These are phyloP conservation scores for Gymnothorax reevesii DNA, from an alignment of 2,797 vertebrate genomes.

Conservation along the genomic window DNA sequence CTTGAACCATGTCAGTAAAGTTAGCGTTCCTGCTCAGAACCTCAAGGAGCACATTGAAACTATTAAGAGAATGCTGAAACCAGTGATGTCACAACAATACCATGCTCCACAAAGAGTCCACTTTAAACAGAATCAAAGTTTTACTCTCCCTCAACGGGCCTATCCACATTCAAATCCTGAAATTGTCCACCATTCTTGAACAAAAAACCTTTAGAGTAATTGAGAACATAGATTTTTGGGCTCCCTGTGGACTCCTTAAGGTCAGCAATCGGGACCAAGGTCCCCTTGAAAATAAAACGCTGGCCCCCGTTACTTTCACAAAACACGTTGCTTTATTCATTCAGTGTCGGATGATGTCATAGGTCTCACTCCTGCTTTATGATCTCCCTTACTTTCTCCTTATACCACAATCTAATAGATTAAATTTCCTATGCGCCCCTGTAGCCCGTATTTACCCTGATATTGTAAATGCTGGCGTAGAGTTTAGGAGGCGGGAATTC, in stretches of 20 bases:
- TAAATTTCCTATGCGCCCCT: constrained; percentile 25
- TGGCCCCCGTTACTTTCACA: constrained; percentile 30
- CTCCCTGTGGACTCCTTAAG: constrained; percentile 8
- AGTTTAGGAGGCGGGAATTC: constrained; percentile 29
- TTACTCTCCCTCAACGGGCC: neutral
- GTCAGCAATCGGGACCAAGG: constrained; percentile 37
- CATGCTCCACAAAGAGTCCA: neutral
- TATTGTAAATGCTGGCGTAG: constrained; percentile 15
- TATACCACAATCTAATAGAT: constrained; percentile 38
- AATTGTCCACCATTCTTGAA: neutral
- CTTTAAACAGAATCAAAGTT: neutral
- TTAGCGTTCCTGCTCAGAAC: neutral
- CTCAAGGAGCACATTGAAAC: neutral
- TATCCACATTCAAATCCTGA: neutral
- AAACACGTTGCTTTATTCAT: constrained; percentile 27
- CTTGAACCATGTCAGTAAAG: neutral
- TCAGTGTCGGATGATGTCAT: constrained; percentile 45
- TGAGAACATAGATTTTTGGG: constrained; percentile 2
- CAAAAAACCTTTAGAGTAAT: neutral
- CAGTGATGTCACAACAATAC: neutral
- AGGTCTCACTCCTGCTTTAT: constrained; percentile 25
- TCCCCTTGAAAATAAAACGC: constrained; percentile 38
- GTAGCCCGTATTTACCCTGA: constrained; percentile 22
- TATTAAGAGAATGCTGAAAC: neutral
- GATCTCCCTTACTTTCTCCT: constrained; percentile 29